Conservation (phyloP, 30 jellyfish, hydroid and myxozoan species). For the Aurelia sp. region DNA sequence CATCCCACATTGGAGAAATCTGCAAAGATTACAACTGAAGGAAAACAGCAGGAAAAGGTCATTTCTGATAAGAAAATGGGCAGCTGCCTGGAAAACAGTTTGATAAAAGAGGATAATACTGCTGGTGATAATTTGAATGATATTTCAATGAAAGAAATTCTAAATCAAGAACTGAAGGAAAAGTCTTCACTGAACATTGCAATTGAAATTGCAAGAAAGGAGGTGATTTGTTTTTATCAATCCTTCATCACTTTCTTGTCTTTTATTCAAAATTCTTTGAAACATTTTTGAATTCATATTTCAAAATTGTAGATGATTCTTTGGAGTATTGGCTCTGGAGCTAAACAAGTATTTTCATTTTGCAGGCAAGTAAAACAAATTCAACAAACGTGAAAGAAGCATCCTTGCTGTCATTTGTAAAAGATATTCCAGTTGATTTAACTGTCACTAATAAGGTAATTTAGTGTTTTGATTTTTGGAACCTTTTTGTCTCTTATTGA, state of each 20-base stretch:
- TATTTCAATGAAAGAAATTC: not conserved
- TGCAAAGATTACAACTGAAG: too few species aligned
- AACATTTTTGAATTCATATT: too few species aligned
- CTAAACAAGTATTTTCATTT: too few species aligned
- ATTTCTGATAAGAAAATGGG: too few species aligned
- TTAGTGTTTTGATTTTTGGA: not conserved
- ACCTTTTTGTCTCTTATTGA: not conserved
- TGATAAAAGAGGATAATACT: not conserved
- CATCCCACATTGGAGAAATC: too few species aligned
- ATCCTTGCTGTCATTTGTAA: constrained; percentile 15
- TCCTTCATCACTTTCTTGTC: too few species aligned
- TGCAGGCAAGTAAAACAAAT: too few species aligned
- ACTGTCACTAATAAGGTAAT: constrained; percentile 36
- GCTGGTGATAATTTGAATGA: not conserved
- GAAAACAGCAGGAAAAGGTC: too few species aligned
- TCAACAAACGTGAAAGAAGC: too few species aligned
- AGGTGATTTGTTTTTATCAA: not conserved
- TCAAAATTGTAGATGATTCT: too few species aligned
- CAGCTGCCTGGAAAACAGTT: not conserved
- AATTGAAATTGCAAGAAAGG: not conserved
- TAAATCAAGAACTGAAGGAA: not conserved
- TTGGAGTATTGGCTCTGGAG: too few species aligned
- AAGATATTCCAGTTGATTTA: constrained; percentile 29
- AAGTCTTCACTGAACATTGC: not conserved
- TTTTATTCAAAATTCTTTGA: too few species aligned